A percentile compares a stretch with the other conserved stretches of the same genome.
Conservation (phyloP, 2,888 invertebrate species). For the Gandaritis pyraliata region DNA sequence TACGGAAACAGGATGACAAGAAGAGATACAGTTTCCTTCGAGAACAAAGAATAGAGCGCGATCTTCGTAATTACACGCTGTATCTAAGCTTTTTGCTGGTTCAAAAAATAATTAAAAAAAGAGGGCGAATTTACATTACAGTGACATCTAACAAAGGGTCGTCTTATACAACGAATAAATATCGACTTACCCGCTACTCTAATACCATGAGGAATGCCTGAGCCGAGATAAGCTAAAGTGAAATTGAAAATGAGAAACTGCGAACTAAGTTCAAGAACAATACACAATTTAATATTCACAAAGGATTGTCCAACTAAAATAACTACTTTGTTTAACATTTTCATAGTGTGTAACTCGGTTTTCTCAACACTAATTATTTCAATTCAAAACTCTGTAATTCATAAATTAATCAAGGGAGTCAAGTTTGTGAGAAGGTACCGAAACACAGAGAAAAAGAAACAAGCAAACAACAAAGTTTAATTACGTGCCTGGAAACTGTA, state of each 20-base stretch:
- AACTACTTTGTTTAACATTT: slow-evolving; percentile 1
- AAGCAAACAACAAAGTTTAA: slow-evolving; percentile 31
- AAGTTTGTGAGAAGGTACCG: slow-evolving; percentile 17
- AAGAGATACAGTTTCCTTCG: slow-evolving; percentile 25
- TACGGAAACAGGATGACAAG: slow-evolving; percentile 20
- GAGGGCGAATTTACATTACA: slow-evolving; percentile 1
- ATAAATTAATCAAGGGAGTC: slow-evolving; percentile 20
- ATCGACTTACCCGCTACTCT: not conserved
- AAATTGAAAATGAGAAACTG: not conserved
- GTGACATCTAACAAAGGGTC: not conserved
- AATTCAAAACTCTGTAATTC: too few relatives aligned
- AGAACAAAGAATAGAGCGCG: slow-evolving; percentile 23
- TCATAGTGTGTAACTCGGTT: not conserved
- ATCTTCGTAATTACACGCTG: slow-evolving; percentile 14
- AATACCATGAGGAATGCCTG: not conserved
- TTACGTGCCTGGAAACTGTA: slow-evolving; percentile 32
- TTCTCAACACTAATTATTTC: slow-evolving; percentile 20
- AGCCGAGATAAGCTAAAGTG: not conserved
- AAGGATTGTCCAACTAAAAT: slow-evolving; percentile 3
- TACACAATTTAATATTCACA: not conserved
- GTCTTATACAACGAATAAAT: not conserved
- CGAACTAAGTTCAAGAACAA: not conserved
- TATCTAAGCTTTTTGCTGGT: slow-evolving; percentile 8
- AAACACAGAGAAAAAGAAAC: slow-evolving; percentile 28
- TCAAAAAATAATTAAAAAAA: slow-evolving; percentile 7